Evolutionary conservation across 2,113 vertebrate species (phyloP), one percentile per base, ranked within the genome.

Genomic region (Amphiprion ocellaris): DNA sequence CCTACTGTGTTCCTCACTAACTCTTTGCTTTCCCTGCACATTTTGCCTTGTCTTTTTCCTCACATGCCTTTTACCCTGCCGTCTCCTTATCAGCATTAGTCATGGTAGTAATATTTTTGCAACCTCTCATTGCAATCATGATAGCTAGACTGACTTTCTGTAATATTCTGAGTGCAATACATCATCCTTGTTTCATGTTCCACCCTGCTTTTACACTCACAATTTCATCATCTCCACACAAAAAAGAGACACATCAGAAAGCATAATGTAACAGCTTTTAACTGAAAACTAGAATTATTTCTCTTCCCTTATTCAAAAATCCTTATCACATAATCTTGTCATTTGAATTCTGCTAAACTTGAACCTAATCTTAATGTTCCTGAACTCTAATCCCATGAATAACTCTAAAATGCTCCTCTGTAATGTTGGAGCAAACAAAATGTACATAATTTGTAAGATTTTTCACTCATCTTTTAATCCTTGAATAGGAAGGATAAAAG

Each of bases 391-490:
- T 79, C 66, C 41, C 19, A 26, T 53, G 47, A 72, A 66, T 82
- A 41, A 71, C 68, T 62, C 53, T 49, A 41, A 70, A 63, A 81
- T 24, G 26, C 58, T 44, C 21, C 24, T 46, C 10, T 74, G 9
- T 21, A 49, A 82, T 82, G 23, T 39, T 8, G 41, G 4, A 68
- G 12, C 30, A 53, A 62, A 74, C 68, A 66, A 69, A 82, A 74
- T 58, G 59, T 63, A 46, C 6, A 5, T 72, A 33, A 61, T 80
- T 74, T 78, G 26, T 53, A 53, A 50, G 19, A 76, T 81, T 79
- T 79, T 71, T 17, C 8, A 16, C 62, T 84, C 58, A 66, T 90
- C 58, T 70, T 79, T 83, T 85, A 80, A 83, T 85, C 75, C 70
- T 76, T 63, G 14, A 77, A 44, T 58, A 67, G 24, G 24, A 84